phyloP scores from a whole-genome alignment of 2,797 vertebrate species.

The Spondyliosoma cantharus region DNA sequence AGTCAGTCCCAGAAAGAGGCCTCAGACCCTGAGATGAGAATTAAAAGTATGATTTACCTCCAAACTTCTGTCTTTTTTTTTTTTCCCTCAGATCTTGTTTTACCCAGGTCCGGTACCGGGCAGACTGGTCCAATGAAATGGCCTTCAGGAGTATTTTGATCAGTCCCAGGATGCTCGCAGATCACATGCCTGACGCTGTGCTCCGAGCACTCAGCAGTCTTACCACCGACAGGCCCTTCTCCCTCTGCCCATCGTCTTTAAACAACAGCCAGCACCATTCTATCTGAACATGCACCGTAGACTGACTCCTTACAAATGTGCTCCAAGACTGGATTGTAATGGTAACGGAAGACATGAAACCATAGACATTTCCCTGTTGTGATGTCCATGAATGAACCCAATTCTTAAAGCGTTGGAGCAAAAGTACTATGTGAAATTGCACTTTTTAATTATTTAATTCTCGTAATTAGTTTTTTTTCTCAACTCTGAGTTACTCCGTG shows the following conservation, averaged over 20 bases:
- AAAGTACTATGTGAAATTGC: slow-evolving; percentile 53
- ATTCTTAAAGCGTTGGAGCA: slow-evolving; percentile 9
- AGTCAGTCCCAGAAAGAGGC: background rate
- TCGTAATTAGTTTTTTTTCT: slow-evolving; percentile 30
- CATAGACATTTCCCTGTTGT: background rate
- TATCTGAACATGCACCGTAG: slow-evolving; percentile 69
- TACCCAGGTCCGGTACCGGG: slow-evolving; percentile 86
- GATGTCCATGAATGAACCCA: slow-evolving; percentile 18
- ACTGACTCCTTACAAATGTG: background rate
- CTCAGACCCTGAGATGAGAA: background rate
- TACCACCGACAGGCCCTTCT: slow-evolving; percentile 80
- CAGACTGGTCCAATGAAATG: slow-evolving; percentile 88
- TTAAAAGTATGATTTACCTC: background rate
- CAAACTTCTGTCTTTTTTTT: background rate
- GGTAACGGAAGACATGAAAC: slow-evolving; percentile 6
- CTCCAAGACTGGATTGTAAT: slow-evolving; percentile 44
- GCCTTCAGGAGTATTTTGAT: slow-evolving; percentile 92
- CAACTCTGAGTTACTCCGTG: slow-evolving; percentile 38
- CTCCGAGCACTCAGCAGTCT: slow-evolving; percentile 87
- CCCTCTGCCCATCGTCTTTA: slow-evolving; percentile 84
- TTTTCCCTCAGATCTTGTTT: slow-evolving; percentile 86
- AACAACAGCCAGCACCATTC: slow-evolving; percentile 78
- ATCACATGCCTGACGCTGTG: slow-evolving; percentile 95
- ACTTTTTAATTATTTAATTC: slow-evolving; percentile 64
- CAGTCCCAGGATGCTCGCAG: slow-evolving; percentile 93